Conservation (phyloP, 2,797 vertebrate genomes). For the Austrolebias charrua region DNA sequence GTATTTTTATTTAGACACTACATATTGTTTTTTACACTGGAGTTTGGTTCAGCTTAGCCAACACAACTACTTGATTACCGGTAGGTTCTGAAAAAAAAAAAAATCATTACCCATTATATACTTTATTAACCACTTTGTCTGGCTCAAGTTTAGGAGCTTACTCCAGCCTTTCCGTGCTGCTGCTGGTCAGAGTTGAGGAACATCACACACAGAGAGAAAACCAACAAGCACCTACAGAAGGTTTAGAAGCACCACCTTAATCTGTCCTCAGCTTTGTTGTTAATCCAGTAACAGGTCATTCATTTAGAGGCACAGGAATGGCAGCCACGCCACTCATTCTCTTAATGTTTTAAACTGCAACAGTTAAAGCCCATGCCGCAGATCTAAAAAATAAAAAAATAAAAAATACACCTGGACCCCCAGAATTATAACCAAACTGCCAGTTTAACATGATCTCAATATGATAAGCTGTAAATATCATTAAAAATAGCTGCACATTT, state of each 20-base stretch:
- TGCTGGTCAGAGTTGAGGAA: not conserved
- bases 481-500: not conserved
- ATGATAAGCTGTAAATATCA: not conserved
- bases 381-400: constrained; percentile 35
- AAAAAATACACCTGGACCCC: constrained; percentile 20
- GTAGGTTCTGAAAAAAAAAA: no score
- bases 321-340: constrained; percentile 59
- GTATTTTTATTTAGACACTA: no score
- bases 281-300: constrained; percentile 79
- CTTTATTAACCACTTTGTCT: not conserved
- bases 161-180: not conserved
- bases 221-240: no score
- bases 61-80: no score
- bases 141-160: not conserved
- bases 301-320: constrained; percentile 61
- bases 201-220: not conserved
- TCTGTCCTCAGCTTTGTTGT: constrained; percentile 55
- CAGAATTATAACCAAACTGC: constrained; percentile 53
- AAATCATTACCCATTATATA: no score
- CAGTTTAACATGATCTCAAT: not conserved
- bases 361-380: constrained; percentile 33
- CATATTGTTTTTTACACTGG: no score
- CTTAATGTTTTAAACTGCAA: constrained; percentile 71
- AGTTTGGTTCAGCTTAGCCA: no score
- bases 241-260: not conserved